Conservation (phyloP, 92 coral and sea anemone genomes). For the Porites lobata region DNA sequence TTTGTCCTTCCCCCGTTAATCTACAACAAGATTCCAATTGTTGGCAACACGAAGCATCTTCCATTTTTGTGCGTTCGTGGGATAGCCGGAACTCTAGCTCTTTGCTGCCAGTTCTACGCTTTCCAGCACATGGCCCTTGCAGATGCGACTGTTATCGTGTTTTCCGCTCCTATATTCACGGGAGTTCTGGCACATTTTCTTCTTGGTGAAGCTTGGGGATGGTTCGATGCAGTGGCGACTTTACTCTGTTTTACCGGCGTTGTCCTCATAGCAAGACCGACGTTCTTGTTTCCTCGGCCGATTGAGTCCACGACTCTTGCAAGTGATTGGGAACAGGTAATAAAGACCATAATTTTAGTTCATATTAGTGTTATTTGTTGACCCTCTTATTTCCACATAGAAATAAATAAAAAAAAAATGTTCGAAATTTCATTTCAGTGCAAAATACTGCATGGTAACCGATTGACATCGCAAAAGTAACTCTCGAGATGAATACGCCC, state of each 20-base stretch:
- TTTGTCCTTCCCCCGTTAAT: conserved; percentile 88
- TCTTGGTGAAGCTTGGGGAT: conserved; percentile 90
- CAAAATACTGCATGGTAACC: no score
- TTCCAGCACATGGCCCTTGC: conserved; percentile 93
- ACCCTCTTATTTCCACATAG: no score
- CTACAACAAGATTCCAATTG: conserved; percentile 67
- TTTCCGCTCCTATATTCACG: conserved; percentile 95
- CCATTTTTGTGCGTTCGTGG: conserved; percentile 85
- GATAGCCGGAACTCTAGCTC: conserved; percentile 87
- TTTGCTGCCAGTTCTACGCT: conserved; percentile 97
- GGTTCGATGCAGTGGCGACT: conserved; percentile 83
- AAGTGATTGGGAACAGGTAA: conserved; percentile 68
- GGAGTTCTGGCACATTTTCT: conserved; percentile 91
- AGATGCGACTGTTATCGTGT: conserved; percentile 96
- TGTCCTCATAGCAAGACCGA: conserved; percentile 87
- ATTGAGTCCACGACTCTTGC: background rate
- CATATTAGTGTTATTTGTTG: no score
- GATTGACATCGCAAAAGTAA: no score
- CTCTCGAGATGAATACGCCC: no score
- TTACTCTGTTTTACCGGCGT: conserved; percentile 90
- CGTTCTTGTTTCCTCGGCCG: conserved; percentile 71
- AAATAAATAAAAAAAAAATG: no score
- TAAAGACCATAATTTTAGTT: no score
- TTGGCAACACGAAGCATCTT: conserved; percentile 63
- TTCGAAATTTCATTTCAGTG: no score